phyloP scores from a whole-genome alignment of 2,113 vertebrate species.

The Muscicapa adusta region DNA sequence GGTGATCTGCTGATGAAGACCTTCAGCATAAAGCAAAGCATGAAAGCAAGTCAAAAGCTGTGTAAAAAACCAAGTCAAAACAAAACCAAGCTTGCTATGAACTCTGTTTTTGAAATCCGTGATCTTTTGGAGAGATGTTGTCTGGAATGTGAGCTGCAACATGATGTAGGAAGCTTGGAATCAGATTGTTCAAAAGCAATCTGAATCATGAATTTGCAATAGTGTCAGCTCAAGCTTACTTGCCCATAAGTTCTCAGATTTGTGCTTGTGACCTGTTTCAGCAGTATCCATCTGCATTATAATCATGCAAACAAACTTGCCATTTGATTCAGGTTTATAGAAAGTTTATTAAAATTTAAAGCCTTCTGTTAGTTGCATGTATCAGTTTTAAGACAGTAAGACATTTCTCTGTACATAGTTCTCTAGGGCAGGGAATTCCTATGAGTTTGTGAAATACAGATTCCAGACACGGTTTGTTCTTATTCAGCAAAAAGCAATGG shows the following conservation, averaged over 20 bases:
- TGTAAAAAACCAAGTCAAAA: not conserved
- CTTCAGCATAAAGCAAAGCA: not conserved
- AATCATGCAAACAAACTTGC: not conserved
- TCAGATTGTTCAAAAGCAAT: not conserved
- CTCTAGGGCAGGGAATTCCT: not conserved
- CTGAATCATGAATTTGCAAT: not conserved
- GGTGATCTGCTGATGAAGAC: not conserved
- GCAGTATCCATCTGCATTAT: not conserved
- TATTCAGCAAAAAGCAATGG: not conserved
- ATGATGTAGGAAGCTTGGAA: not conserved
- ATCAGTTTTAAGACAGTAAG: not conserved
- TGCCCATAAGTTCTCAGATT: not conserved
- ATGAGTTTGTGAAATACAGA: not conserved
- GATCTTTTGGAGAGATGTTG: not conserved
- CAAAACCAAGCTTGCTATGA: accelerated
- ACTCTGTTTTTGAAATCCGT: not conserved
- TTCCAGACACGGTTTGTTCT: not conserved
- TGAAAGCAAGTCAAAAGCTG: not conserved
- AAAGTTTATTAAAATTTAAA: constrained; percentile 1
- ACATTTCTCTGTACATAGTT: not conserved
- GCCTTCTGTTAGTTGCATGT: not conserved
- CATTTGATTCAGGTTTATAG: not conserved
- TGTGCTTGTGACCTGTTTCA: not conserved
- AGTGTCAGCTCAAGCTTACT: not conserved
- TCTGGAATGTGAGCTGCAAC: not conserved